Evolutionary conservation across 2,113 vertebrate species (phyloP).

Genomic region (Alethe castanea): DNA sequence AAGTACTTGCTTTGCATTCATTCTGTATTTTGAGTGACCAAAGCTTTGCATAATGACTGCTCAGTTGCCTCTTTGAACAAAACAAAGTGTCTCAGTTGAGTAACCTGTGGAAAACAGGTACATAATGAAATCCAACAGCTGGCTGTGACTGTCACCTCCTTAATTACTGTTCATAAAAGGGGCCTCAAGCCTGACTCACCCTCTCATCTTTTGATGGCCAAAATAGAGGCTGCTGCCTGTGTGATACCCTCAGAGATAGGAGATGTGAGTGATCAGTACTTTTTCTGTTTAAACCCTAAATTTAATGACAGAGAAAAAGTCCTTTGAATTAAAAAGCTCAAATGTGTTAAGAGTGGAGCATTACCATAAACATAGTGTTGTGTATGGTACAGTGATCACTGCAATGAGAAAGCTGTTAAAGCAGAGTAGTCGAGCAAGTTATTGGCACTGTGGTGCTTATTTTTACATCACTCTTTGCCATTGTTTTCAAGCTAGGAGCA

Average conservation of each 20-base stretch:
- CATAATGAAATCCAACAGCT: neutral
- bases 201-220: neutral
- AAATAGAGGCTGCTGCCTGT: neutral
- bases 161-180: neutral
- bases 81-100: neutral
- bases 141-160: neutral
- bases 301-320: constrained; percentile 35
- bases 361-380: constrained; percentile 2
- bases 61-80: neutral
- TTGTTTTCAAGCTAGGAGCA: constrained; percentile 34
- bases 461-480: neutral
- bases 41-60: neutral
- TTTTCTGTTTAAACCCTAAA: neutral
- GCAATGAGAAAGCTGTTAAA: constrained; percentile 33
- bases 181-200: neutral
- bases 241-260: neutral
- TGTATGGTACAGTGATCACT: neutral
- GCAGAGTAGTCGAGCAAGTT: constrained; percentile 46
- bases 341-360: neutral
- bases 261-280: neutral
- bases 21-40: neutral
- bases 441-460: constrained; percentile 32
- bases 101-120: neutral
- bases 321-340: constrained; percentile 33
- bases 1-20: neutral